Evolutionary conservation across 1,140 invertebrate species (phyloP).

Genomic region (Microplitis demolitor): DNA sequence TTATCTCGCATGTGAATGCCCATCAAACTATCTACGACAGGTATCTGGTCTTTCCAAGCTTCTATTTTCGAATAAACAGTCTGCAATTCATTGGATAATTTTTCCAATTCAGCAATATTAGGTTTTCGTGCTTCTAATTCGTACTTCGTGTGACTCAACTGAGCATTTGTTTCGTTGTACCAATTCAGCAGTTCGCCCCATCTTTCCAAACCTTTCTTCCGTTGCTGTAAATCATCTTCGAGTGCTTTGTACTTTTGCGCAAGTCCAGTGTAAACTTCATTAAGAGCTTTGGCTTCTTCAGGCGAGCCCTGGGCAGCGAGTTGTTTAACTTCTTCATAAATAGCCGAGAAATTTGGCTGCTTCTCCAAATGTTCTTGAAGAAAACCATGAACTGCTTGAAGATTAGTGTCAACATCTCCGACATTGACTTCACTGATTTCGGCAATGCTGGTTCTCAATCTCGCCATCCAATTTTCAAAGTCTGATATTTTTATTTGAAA

Average conservation of each 20-base stretch:
- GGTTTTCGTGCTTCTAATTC: constrained; percentile 77
- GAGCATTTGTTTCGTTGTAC: constrained; percentile 80
- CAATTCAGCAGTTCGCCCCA: constrained; percentile 83
- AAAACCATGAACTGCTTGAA: constrained; percentile 79
- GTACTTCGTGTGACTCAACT: constrained; percentile 79
- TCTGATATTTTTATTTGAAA: constrained; percentile 80
- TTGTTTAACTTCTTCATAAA: constrained; percentile 82
- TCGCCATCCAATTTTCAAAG: constrained; percentile 84
- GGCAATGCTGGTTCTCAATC: constrained; percentile 73
- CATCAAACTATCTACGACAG: constrained; percentile 70
- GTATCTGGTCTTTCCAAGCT: constrained; percentile 72
- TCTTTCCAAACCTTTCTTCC: constrained; percentile 77
- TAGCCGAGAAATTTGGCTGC: constrained; percentile 72
- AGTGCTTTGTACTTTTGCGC: constrained; percentile 78
- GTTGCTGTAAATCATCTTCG: constrained; percentile 75
- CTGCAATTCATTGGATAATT: constrained; percentile 72
- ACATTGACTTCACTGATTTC: constrained; percentile 80
- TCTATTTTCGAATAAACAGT: constrained; percentile 69
- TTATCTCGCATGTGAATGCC: constrained; percentile 72
- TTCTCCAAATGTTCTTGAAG: constrained; percentile 83
- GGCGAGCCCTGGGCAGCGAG: constrained; percentile 71
- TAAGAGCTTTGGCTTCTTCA: constrained; percentile 73
- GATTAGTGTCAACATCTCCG: constrained; percentile 76
- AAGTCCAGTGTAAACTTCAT: constrained; percentile 75
- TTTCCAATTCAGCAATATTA: constrained; percentile 68